Evolutionary conservation across 2,113 vertebrate species (phyloP), one percentile per base, ranked within the genome.

Genomic region (Dromas ardeola): DNA sequence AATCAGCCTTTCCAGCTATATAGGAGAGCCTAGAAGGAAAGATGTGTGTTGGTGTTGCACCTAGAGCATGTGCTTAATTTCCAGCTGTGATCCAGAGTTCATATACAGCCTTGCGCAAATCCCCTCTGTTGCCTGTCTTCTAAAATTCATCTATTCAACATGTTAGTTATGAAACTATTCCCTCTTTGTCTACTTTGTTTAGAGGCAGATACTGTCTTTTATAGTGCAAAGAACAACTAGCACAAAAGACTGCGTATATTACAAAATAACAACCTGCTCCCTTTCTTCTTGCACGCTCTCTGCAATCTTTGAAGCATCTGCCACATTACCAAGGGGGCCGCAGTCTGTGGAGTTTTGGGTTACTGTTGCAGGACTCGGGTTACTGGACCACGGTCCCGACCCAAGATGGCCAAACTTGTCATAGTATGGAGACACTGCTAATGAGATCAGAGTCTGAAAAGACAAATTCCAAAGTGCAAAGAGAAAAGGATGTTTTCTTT

Each of bases 401-500:
- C n/a, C 43, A 21, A 3, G 59, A 1, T 62, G 76, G 72, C n/a
- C 82, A 38, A 90, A 56, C 12, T 25, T 58, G 67, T 67, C 76
- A 20, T 4, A 26, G 34, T 3, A 56, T 19, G 29, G 88, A 94
- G 89, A 43, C 67, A 61, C 53, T 69, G 80, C 88, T 93, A 62
- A 6, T 73, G 91, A 88, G 88, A 23, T 87, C 94, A 78, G 92
- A 90, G 70, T 78, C 89, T 93, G 92, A 47, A 63, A 12, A 95
- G 95, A 74, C 79, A 71, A 84, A 77, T 66, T 78, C 92, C 61
- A 88, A 42, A 40, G 15, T 0, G 2, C 88, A 40, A 2, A 93
- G 76, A 87, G 83, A 85, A 89, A 66, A 95, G 97, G 94, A 94
- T 97, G 97, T 97, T 98, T 98, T 97, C 97, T 92, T 98, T 97